Percentiles rank a stretch among this genome's conserved stretches.
phyloP scores from a whole-genome alignment of 30 jellyfish, hydroid and myxozoan genomes.

The Cassiopea xamachana region DNA sequence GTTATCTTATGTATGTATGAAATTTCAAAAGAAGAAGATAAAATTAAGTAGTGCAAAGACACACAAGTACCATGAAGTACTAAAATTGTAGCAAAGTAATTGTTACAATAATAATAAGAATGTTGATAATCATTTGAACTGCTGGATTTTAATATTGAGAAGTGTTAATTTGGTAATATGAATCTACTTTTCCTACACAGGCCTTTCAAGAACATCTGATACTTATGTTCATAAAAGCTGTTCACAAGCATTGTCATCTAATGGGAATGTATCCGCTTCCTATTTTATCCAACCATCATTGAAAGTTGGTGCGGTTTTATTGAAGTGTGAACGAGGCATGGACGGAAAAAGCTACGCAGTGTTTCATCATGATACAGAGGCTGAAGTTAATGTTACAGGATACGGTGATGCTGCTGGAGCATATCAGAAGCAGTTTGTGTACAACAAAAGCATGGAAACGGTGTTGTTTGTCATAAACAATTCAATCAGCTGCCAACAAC shows the following conservation, averaged over 20 bases:
- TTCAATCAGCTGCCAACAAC: conserved; percentile 25
- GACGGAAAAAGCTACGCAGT: conserved; percentile 21
- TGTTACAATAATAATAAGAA: no score
- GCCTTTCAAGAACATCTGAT: not conserved
- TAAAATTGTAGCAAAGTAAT: no score
- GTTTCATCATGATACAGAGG: conserved; percentile 24
- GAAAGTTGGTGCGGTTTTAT: conserved; percentile 3
- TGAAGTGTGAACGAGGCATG: not conserved
- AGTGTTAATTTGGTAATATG: no score
- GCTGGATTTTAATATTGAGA: no score
- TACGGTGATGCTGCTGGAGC: conserved; percentile 10
- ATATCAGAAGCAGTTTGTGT: not conserved
- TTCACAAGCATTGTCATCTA: conserved; percentile 7
- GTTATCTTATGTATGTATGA: no score
- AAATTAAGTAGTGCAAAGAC: no score
- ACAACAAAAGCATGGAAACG: not conserved
- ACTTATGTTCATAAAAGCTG: conserved; percentile 22
- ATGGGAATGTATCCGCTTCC: not conserved
- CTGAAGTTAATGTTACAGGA: conserved; percentile 17
- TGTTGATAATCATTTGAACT: no score
- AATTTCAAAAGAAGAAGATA: no score
- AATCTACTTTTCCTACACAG: not conserved
- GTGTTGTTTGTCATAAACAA: not conserved
- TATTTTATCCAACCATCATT: conserved; percentile 32
- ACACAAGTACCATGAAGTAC: no score